Percentiles rank a stretch among this genome's conserved stretches.
These are phyloP conservation scores for Drosophila erecta DNA, from an alignment of 1,140 invertebrate species.

Conservation along the genomic window DNA sequence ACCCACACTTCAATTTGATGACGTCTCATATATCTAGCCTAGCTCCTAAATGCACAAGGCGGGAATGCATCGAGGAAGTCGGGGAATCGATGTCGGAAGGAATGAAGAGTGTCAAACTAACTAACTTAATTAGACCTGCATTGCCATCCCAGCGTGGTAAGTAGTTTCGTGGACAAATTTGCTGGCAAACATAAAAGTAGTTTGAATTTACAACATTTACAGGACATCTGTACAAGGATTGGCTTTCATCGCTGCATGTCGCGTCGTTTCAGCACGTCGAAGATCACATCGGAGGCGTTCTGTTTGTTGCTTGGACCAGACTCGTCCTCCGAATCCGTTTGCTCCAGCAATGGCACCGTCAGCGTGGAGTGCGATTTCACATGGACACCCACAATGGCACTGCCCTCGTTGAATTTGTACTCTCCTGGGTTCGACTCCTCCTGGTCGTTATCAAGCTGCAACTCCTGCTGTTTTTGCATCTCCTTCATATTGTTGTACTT, in stretches of 20 bases:
- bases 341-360: conserved; percentile 72
- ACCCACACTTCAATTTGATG: conserved; percentile 2
- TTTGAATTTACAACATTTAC: conserved; percentile 79
- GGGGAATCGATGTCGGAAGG: neutral
- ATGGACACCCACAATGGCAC: conserved; percentile 27
- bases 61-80: conserved; percentile 8
- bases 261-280: conserved; percentile 81
- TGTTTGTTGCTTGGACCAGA: conserved; percentile 55
- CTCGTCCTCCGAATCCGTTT: conserved; percentile 77
- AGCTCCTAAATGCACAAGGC: conserved; percentile 4
- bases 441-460: conserved; percentile 56
- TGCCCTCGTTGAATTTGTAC: conserved; percentile 64
- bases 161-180: conserved; percentile 9
- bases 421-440: conserved; percentile 54
- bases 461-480: conserved; percentile 48
- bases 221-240: conserved; percentile 30
- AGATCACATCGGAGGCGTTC: conserved; percentile 84
- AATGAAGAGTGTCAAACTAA: neutral
- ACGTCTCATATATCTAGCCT: conserved; percentile 8
- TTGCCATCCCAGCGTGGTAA: conserved; percentile 27
- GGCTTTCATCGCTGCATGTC: conserved; percentile 78
- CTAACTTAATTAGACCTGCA: conserved; percentile 25
- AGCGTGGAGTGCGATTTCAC: conserved; percentile 47
- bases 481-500: conserved; percentile 86
- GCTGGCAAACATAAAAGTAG: conserved; percentile 1